phyloP scores from a whole-genome alignment of 2,113 vertebrate species.

The Gnathonemus echidnorhynchus region DNA sequence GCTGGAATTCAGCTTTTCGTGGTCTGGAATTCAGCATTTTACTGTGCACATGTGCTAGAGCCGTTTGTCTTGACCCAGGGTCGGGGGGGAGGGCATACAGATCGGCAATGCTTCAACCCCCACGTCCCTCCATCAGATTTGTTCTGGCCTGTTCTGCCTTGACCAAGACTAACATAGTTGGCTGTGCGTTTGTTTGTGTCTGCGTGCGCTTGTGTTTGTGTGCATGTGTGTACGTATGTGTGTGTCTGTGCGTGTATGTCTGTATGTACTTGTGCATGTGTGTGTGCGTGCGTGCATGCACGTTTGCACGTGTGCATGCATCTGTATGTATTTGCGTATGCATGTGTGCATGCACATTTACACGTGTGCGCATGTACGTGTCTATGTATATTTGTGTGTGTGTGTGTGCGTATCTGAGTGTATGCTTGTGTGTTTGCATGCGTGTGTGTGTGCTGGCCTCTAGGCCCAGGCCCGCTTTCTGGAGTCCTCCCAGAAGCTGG shows the following conservation, averaged over 20 bases:
- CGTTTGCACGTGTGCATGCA: neutral
- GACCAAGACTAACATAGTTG: neutral
- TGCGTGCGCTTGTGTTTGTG: neutral
- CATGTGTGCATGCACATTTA: neutral
- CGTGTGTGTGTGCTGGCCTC: neutral
- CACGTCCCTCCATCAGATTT: neutral
- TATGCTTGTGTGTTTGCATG: neutral
- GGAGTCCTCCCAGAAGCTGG: conserved; percentile 88
- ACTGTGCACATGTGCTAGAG: neutral
- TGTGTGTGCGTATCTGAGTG: neutral
- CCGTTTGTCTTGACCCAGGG: neutral
- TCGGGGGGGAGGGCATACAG: neutral
- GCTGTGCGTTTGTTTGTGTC: neutral
- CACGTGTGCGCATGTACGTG: neutral
- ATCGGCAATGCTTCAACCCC: neutral
- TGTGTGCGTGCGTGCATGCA: neutral
- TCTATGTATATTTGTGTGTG: neutral
- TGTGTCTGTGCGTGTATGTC: neutral
- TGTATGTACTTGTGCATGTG: no score
- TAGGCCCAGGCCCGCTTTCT: conserved; percentile 83
- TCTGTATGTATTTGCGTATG: neutral
- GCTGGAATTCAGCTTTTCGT: neutral
- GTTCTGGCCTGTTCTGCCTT: neutral
- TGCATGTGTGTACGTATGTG: neutral
- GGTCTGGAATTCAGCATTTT: neutral